Conservation (phyloP, 2,888 invertebrate genomes). For the Drosophila fungiperda region DNA sequence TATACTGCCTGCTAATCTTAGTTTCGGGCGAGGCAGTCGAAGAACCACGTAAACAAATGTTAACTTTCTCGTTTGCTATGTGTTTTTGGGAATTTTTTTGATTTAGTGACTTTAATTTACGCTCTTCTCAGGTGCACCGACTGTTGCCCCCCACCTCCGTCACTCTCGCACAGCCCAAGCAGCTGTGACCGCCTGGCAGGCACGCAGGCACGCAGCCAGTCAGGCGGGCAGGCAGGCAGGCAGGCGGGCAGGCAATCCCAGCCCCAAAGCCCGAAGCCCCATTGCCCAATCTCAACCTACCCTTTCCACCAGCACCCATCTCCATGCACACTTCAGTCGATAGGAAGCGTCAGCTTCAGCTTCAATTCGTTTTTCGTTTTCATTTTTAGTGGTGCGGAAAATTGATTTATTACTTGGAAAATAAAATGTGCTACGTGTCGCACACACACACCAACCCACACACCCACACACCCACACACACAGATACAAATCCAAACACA, state of each 20-base stretch:
- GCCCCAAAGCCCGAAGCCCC: neutral
- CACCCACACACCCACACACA: slow-evolving; percentile 33
- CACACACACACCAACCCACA: slow-evolving; percentile 59
- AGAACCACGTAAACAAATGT: slow-evolving; percentile 79
- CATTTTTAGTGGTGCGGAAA: slow-evolving; percentile 82
- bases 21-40: slow-evolving; percentile 51
- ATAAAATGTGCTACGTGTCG: slow-evolving; percentile 81
- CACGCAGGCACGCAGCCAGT: neutral
- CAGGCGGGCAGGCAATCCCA: slow-evolving; percentile 4
- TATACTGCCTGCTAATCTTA: slow-evolving; percentile 19
- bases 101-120: slow-evolving; percentile 83
- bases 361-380: slow-evolving; percentile 81
- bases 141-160: slow-evolving; percentile 62
- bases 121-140: slow-evolving; percentile 80
- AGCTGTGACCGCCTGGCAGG: slow-evolving; percentile 57
- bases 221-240: neutral
- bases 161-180: slow-evolving; percentile 26
- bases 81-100: slow-evolving; percentile 72
- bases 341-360: slow-evolving; percentile 76
- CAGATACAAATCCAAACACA: slow-evolving; percentile 22
- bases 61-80: slow-evolving; percentile 71
- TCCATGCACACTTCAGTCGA: slow-evolving; percentile 63
- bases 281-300: slow-evolving; percentile 15
- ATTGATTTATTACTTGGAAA: slow-evolving; percentile 82
- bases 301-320: neutral